phyloP scores from a whole-genome alignment of 53 echinoderm and acorn worm species.

The Echinometra lucunter region DNA sequence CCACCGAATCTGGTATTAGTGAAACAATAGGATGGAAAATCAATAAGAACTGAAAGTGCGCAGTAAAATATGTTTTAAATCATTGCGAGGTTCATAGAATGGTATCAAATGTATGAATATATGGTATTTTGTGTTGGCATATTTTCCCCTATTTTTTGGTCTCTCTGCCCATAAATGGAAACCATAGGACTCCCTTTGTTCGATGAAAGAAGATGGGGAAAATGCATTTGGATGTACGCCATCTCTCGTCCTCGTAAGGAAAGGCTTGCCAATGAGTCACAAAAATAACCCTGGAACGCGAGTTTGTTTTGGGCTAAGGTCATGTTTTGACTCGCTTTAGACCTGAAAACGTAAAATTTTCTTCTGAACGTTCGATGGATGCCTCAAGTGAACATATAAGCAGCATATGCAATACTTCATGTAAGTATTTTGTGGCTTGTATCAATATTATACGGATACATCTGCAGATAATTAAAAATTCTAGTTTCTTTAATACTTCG shows the following conservation, averaged over 20 bases:
- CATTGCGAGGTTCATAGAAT: background rate
- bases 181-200: slow-evolving; percentile 19
- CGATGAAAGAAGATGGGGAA: background rate
- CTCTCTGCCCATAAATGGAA: slow-evolving; percentile 53
- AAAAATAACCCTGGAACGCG: slow-evolving; percentile 1
- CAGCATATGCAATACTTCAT: background rate
- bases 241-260: background rate
- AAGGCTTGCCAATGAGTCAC: slow-evolving; percentile 48
- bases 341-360: slow-evolving; percentile 13
- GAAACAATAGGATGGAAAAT: background rate
- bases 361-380: background rate
- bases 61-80: background rate
- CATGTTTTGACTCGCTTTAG: slow-evolving; percentile 43
- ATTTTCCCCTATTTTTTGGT: too few species aligned
- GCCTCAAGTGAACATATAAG: background rate
- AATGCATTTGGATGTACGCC: background rate
- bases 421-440: background rate
- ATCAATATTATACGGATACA: background rate
- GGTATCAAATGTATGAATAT: background rate
- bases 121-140: background rate
- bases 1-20: background rate
- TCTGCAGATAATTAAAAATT: slow-evolving; percentile 41
- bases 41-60: background rate
- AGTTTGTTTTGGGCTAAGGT: slow-evolving; percentile 8
- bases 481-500: background rate